Evolutionary conservation across 2,113 vertebrate genomes (phyloP), one percentile per base, ranked within the genome.

Genomic region (Opisthocomus hoazin): DNA sequence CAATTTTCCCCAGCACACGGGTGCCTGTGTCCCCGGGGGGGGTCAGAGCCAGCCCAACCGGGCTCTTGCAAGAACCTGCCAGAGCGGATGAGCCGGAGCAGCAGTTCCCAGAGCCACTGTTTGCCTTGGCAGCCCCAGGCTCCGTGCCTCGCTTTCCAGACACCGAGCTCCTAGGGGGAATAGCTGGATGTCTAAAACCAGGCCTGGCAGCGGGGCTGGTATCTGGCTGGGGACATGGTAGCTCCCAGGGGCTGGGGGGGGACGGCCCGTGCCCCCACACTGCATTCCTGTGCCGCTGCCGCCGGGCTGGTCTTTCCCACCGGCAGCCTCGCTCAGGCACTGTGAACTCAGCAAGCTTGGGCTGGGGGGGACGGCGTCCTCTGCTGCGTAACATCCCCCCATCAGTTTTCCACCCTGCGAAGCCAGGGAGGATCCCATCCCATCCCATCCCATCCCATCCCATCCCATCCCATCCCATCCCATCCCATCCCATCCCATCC

Each of bases 111-210:
- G 90, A 60, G n/a, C 10, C 0, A 0, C 18, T 93, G 94, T 95
- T 97, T 96, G 82, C 36, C 66, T 97, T 96, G 96, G 94, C 96
- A 95, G 92, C 81, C 21, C 43, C 34, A 3, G 46, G 9, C 74
- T 24, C 80, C 1, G 0, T 27, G 56, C 68, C 71, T 51, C 5
- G 2, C 37, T 66, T 87, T 89, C 60, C 93, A 93, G 93, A 81
- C 26, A 0, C 51, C 1, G 3, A 43, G 60, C 69, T 77, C 94
- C 63, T 18, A 71, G 14, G 57, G 89, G 92, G 57, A 87, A 76
- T 8, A 36, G 69, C 80, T 89, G 45, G 14, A 61, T 39, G 69
- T 78, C 94, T 91, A 41, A 87, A 87, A 58, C 8, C 78, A 84
- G 84, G 74, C 37, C 78, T 93, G 94, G 84, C 84, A 91, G 87